Base-by-base conservation (phyloP, 2,797 vertebrate genomes). In the Leptodactylus fallax region DNA sequence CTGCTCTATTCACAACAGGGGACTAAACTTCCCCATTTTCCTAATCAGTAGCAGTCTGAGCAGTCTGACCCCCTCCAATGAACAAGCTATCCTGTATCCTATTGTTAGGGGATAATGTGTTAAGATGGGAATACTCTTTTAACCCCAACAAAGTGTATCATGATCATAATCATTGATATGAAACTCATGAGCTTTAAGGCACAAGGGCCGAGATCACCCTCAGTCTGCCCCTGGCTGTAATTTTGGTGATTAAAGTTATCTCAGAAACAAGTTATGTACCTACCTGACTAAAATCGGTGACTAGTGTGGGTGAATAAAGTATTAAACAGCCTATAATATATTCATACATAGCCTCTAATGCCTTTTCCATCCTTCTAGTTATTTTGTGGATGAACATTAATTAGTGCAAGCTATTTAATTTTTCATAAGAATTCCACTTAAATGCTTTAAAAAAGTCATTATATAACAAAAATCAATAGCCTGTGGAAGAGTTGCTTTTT, bases 381-480 rank as follows among this genome's bases (percentile, higher is more conserved):
- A 21, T 51, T 76, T 51, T 76, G 72, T 13, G 10, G 72, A 45
- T 76, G 17, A 76, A 76, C 72, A 51, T 76, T 76, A 76, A 76
- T 76, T 76, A 76, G 47, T n/a, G 2, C 8, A 76, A 76, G 47
- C n/a, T n/a, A 76, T 76, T 51, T 12, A 21, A 72, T 47, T 47
- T 72, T 72, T 76, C 9, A 51, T 76, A 76, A n/a, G 9, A n/a
- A 76, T n/a, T 76, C 21, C 11, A 51, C 47, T 17, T 76, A 76
- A 76, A 76, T 51, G 19, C 72, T 76, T 49, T 12, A n/a, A 76
- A 76, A 72, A 36, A 76, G 6, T 76, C 7, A 72, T 47, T 72
- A 45, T 16, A 72, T 72, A 72, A 72, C 16, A 7, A 76, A 72
- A 76, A 51, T 76, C 72, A 76, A 76, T 76, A 51, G 72, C 47